Evolutionary conservation across 2,888 invertebrate genomes (phyloP), one percentile per base, ranked within the genome.

Genomic region (Aricia artaxerxes): DNA sequence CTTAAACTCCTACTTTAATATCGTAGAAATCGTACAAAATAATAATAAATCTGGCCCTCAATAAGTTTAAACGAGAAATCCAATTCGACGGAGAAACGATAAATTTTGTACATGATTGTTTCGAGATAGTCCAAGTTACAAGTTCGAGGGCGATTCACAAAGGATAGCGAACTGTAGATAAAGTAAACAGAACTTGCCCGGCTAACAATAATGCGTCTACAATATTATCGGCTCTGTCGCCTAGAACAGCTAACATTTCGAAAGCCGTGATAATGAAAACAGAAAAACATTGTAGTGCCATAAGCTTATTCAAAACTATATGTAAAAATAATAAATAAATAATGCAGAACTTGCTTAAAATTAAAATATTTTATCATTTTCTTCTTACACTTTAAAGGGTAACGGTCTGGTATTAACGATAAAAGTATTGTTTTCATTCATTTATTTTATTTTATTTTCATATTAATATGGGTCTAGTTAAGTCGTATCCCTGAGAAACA

Each of bases 71-170:
- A 35, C 76, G 53, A 49, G 76, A 76, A 76, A 76, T 76, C 76
- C 76, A 57, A 76, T 76, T 35, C 76, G 35, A 35, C 13, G 76
- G 57, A 35, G 57, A 76, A 76, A 76, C 76, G 49, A 53, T 76
- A 76, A 76, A 76, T 76, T 57, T 35, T 57, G 76, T 31, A 76
- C 53, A 76, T 76, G 76, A 76, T 76, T 76, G 76, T 76, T 76
- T 53, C 76, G 57, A 76, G 76, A 76, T 57, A 76, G 57, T 53
- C 35, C 35, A 76, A 76, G 35, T 57, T 76, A 76, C 76, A 76
- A 76, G 76, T 76, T 53, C 31, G 76, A 76, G 76, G 57, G 75
- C 75, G 75, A 75, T 75, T 75, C 53, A 35, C 57, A 76, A 49
- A 76, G 76, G 76, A 76, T 75, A 73, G 76, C 53, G 76, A 53